Evolutionary conservation across 2,888 invertebrate genomes (phyloP).

Genomic region (Oxyscelio sp.): DNA sequence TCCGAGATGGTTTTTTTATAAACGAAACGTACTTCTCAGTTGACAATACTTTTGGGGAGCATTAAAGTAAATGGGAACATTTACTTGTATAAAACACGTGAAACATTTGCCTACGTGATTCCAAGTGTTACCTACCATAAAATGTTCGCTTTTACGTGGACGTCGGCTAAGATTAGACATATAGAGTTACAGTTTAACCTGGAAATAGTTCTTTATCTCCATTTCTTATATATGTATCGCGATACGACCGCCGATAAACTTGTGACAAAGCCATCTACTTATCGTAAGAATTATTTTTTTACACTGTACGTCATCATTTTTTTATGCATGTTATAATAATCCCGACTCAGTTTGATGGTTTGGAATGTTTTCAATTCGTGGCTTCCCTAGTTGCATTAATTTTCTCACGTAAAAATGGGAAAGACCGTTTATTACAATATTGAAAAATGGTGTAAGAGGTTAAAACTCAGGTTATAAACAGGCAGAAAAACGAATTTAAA

Average conservation of each 20-base stretch:
- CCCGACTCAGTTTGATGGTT: too few species aligned
- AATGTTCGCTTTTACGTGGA: constrained; percentile 51
- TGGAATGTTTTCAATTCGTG: too few species aligned
- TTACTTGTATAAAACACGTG: constrained; percentile 56
- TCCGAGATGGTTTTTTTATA: constrained; percentile 17
- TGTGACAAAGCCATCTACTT: too few species aligned
- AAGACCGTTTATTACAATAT: too few species aligned
- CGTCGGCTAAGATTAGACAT: constrained; percentile 35
- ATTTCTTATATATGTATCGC: constrained; percentile 32
- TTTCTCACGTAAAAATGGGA: too few species aligned
- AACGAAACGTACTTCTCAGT: constrained; percentile 25
- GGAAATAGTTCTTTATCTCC: constrained; percentile 32
- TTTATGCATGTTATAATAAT: too few species aligned
- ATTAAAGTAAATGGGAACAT: constrained; percentile 59
- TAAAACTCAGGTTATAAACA: too few species aligned
- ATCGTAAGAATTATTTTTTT: too few species aligned
- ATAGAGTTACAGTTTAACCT: constrained; percentile 40
- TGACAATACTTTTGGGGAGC: constrained; percentile 48
- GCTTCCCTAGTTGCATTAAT: too few species aligned
- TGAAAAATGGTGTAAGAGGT: too few species aligned
- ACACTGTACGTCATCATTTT: too few species aligned
- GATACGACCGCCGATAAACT: constrained; percentile 24
- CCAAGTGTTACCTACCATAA: constrained; percentile 55
- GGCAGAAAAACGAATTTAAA: too few species aligned
- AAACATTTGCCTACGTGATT: constrained; percentile 62